Evolutionary conservation across 2,113 vertebrate species (phyloP).

Genomic region (Catharus bicknelli): DNA sequence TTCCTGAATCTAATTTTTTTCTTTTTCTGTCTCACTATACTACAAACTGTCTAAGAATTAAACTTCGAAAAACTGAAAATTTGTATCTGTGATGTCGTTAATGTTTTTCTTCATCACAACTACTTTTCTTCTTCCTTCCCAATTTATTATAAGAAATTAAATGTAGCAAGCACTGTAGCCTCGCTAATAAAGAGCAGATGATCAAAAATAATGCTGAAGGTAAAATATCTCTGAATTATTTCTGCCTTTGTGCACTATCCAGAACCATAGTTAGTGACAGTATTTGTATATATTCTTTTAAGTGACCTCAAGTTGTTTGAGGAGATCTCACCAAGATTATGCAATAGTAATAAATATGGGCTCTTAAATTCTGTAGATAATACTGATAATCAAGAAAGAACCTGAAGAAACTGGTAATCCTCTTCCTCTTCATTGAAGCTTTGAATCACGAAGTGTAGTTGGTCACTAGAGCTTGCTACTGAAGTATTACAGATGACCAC

Average conservation of each 20-base stretch:
- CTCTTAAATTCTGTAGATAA: not conserved
- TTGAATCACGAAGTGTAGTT: not conserved
- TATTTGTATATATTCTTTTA: not conserved
- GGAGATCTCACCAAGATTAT: not conserved
- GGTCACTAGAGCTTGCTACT: not conserved
- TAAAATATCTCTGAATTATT: not conserved
- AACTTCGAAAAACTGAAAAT: not conserved
- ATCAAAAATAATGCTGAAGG: not conserved
- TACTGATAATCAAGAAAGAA: not conserved
- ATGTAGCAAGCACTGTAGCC: not conserved
- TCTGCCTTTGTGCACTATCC: not conserved
- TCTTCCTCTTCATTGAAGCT: not conserved
- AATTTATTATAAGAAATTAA: not conserved
- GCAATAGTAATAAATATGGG: not conserved
- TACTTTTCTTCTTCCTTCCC: not conserved
- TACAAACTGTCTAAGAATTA: not conserved
- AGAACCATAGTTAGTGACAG: not conserved
- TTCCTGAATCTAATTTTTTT: not conserved
- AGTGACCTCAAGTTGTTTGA: not conserved
- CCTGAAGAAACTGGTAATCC: not conserved
- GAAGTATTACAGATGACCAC: not conserved
- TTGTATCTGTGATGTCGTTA: not conserved
- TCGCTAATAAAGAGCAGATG: not conserved
- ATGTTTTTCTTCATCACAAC: not conserved
- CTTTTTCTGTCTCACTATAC: not conserved